Evolutionary conservation across 2,888 invertebrate genomes (phyloP).

Genomic region (Nomada goodeniana): DNA sequence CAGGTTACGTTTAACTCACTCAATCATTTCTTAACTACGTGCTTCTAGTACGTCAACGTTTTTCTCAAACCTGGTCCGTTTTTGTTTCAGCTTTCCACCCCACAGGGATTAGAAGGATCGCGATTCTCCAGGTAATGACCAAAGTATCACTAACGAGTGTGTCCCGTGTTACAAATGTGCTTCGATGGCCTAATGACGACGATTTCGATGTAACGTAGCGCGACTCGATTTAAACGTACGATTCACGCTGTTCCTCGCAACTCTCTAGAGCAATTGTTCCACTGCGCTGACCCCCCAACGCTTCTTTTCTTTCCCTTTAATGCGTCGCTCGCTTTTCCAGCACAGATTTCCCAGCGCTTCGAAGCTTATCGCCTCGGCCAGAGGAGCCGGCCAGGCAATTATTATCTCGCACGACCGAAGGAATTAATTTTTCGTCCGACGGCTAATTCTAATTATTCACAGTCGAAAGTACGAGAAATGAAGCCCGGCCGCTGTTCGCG

Average conservation of each 20-base stretch:
- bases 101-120: neutral
- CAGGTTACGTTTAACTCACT: too few species aligned
- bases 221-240: constrained; percentile 22
- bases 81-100: constrained; percentile 29
- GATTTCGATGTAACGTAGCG: constrained; percentile 12
- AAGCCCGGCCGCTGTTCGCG: neutral
- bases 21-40: neutral
- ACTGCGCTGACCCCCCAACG: neutral
- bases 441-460: constrained; percentile 27
- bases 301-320: neutral
- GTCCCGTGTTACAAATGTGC: constrained; percentile 10
- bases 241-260: neutral
- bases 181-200: constrained; percentile 18
- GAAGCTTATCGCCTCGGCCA: neutral
- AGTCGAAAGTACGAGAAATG: constrained; percentile 15
- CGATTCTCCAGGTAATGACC: constrained; percentile 29
- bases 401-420: neutral
- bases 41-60: neutral
- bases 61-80: neutral
- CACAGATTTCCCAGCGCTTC: constrained; percentile 1
- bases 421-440: constrained; percentile 31
- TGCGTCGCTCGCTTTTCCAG: constrained; percentile 18
- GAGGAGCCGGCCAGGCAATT: constrained; percentile 18
- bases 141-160: constrained; percentile 18
- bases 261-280: constrained; percentile 10